Evolutionary conservation across 2,888 invertebrate genomes (phyloP), one percentile per base, ranked within the genome.

Genomic region (Eristalis pertinax): DNA sequence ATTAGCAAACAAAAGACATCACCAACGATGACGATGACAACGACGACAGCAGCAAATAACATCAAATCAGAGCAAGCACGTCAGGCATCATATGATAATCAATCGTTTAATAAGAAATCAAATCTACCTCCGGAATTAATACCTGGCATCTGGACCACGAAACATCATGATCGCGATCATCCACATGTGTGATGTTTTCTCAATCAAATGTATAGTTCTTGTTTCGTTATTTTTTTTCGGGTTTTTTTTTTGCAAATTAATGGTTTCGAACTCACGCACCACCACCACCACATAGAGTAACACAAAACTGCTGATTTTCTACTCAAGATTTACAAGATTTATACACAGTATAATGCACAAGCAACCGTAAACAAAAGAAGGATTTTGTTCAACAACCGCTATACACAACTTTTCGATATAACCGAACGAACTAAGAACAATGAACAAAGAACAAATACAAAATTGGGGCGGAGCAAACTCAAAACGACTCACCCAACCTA

Each of bases 41-140:
- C 67, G 69, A 88, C 73, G 77, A 63, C 64, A 41, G 41, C 79
- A 77, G 35, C 75, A 35, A 70, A 70, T 26, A 77, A 76, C 50
- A 50, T 50, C 50, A 50, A 50, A 50, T n/a, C 50, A 19, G 50
- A 50, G 19, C 50, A 50, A 8, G 50, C 50, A 64, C 60, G 76
- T 50, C 81, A 73, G 97, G 98, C 98, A 92, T 99, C 99, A 56
- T 99, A 96, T 89, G 38, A 91, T 91, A 75, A 90, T 90, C 77
- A 89, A 91, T 63, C 90, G 89, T 84, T 91, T 90, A 89, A 89
- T 90, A 63, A 92, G 91, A 90, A 83, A 90, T 91, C 92, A 19
- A 93, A 93, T 92, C 91, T 93, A 91, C 93, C 93, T 90, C 92
- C 92, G 80, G 92, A 92, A 90, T 88, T 93, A 67, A 91, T 91